phyloP scores from a whole-genome alignment of 2,113 vertebrate genomes.

The Peromyscus leucopus region DNA sequence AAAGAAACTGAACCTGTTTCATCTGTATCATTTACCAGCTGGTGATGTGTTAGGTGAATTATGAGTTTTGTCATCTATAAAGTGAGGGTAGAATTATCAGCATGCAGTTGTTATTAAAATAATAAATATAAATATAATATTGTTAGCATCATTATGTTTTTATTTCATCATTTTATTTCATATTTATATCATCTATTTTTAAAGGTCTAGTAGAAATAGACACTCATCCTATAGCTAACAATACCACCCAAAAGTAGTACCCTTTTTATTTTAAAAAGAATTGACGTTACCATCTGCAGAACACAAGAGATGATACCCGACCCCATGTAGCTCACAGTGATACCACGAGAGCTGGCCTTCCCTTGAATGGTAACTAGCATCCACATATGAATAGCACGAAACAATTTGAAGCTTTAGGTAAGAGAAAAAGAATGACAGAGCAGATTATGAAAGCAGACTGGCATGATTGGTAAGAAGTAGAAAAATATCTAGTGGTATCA shows the following conservation, averaged over 20 bases:
- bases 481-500: neutral
- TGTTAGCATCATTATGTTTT: neutral
- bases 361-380: too few relatives aligned
- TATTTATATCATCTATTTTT: neutral
- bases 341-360: neutral
- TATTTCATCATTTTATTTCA: too few relatives aligned
- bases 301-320: neutral
- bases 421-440: neutral
- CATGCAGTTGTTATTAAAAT: neutral
- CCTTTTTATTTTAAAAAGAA: neutral
- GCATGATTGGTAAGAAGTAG: neutral
- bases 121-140: neutral
- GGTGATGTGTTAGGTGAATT: neutral
- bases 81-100: neutral
- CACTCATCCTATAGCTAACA: slow-evolving; percentile 11
- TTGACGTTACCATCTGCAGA: neutral
- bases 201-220: neutral
- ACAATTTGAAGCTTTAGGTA: neutral
- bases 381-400: neutral
- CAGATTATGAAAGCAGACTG: neutral
- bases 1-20: neutral
- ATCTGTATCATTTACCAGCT: neutral
- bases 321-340: neutral
- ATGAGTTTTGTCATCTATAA: neutral
- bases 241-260: neutral